Percentiles rank a stretch among this genome's conserved stretches.
phyloP scores from a whole-genome alignment of 2,888 invertebrate genomes.

The Enchytraeus crypticus region DNA sequence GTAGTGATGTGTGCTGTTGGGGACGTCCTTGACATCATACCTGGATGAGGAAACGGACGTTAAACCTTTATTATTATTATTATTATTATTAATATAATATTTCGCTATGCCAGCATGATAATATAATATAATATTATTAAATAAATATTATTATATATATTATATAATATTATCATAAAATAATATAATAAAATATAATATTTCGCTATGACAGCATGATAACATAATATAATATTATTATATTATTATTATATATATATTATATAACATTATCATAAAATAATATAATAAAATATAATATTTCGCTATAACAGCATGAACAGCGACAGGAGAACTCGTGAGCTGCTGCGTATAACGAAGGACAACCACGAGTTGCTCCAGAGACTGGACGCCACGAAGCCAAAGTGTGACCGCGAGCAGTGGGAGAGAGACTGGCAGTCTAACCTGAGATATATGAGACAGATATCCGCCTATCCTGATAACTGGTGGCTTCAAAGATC shows the following conservation, averaged over 20 bases:
- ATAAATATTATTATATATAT: no score
- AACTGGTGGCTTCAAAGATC: constrained; percentile 46
- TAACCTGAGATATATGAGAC: constrained; percentile 45
- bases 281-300: neutral
- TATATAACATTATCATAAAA: neutral
- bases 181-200: neutral
- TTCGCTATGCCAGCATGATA: no score
- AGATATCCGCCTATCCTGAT: constrained; percentile 43
- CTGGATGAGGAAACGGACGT: no score
- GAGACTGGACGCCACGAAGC: constrained; percentile 35
- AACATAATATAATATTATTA: no score
- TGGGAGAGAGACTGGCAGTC: constrained; percentile 45
- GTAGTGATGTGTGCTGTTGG: no score
- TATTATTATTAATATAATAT: no score
- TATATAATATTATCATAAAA: neutral
- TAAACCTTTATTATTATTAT: no score
- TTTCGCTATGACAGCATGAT: no score
- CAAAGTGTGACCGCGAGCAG: constrained; percentile 40
- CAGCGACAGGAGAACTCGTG: constrained; percentile 45
- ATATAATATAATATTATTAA: no score
- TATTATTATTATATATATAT: no score
- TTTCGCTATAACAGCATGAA: constrained; percentile 37
- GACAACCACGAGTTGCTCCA: constrained; percentile 47
- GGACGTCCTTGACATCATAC: no score
- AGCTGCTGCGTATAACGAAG: constrained; percentile 43